Evolutionary conservation across 92 coral and sea anemone genomes (phyloP).

Genomic region (Paragorgia papillata): DNA sequence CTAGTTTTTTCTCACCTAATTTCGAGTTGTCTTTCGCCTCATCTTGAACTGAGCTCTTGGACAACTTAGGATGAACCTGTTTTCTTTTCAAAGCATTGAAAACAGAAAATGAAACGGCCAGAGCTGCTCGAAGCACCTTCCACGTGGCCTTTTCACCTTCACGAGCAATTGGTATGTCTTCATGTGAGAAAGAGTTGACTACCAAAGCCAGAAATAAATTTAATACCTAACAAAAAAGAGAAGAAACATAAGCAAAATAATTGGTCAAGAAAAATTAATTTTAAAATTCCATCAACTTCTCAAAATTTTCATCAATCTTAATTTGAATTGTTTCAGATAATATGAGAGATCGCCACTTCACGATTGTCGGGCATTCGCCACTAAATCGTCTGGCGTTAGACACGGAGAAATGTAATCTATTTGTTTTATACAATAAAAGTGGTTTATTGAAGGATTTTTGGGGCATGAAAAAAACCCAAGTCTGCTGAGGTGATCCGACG

Average conservation of each 20-base stretch:
- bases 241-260: too few species aligned
- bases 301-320: too few species aligned
- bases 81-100: slow-evolving; percentile 4
- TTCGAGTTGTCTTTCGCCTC: background rate
- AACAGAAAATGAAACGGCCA: slow-evolving; percentile 20
- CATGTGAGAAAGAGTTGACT: slow-evolving; percentile 81
- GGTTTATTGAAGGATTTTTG: too few species aligned
- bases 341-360: too few species aligned
- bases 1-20: background rate
- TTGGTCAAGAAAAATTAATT: background rate
- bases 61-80: slow-evolving; percentile 13
- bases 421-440: too few species aligned
- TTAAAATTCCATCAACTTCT: too few species aligned
- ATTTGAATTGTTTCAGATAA: too few species aligned
- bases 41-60: background rate
- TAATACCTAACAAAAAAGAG: slow-evolving; percentile 61
- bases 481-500: too few species aligned
- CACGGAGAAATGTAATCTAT: too few species aligned
- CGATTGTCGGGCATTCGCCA: too few species aligned
- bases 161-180: slow-evolving; percentile 13
- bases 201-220: slow-evolving; percentile 85
- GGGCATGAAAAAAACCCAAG: too few species aligned
- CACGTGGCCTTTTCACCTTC: slow-evolving; percentile 12
- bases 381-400: too few species aligned
- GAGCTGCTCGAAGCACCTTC: slow-evolving; percentile 10